These are phyloP conservation scores for Drosophila rellima DNA, from an alignment of 2,888 invertebrate species.

Conservation along the genomic window DNA sequence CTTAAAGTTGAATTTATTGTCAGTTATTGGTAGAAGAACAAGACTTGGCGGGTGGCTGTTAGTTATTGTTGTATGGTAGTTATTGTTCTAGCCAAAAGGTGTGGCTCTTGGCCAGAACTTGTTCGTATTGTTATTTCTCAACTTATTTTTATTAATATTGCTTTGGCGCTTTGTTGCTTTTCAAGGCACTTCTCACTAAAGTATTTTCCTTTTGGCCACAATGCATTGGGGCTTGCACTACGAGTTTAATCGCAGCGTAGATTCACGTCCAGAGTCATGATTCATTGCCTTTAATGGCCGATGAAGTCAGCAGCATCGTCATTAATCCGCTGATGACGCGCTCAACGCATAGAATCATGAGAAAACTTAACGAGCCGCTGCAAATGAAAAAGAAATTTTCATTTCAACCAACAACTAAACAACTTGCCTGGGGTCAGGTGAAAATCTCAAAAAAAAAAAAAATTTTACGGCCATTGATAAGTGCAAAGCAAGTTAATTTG, in stretches of 20 bases:
- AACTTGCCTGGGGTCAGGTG: conserved; percentile 43
- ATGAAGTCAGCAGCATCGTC: conserved; percentile 64
- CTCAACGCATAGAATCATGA: conserved; percentile 28
- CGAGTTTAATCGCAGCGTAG: conserved; percentile 10
- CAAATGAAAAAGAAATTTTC: conserved; percentile 64
- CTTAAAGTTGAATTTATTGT: conserved; percentile 61
- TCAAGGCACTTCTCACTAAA: conserved; percentile 8
- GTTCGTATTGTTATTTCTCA: conserved; percentile 48
- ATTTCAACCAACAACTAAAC: conserved; percentile 21
- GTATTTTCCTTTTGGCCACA: conserved; percentile 14
- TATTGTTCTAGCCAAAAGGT: conserved; percentile 66
- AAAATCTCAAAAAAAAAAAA: conserved; percentile 39
- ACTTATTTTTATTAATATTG: conserved; percentile 17
- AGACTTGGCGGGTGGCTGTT: conserved; percentile 37
- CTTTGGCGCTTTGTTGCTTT: conserved; percentile 6
- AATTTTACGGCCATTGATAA: conserved; percentile 61
- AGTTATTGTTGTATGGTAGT: too few species aligned
- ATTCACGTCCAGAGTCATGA: conserved; percentile 54
- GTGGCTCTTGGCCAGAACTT: conserved; percentile 67
- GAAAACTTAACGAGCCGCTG: conserved; percentile 68
- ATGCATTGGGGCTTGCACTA: conserved; percentile 40
- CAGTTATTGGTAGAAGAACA: conserved; percentile 51
- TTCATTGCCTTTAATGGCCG: conserved; percentile 71
- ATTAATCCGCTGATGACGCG: conserved; percentile 31
- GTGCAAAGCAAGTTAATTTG: conserved; percentile 67